Conservation (phyloP, 92 coral and sea anemone genomes). For the Epizoanthus fatuus region DNA sequence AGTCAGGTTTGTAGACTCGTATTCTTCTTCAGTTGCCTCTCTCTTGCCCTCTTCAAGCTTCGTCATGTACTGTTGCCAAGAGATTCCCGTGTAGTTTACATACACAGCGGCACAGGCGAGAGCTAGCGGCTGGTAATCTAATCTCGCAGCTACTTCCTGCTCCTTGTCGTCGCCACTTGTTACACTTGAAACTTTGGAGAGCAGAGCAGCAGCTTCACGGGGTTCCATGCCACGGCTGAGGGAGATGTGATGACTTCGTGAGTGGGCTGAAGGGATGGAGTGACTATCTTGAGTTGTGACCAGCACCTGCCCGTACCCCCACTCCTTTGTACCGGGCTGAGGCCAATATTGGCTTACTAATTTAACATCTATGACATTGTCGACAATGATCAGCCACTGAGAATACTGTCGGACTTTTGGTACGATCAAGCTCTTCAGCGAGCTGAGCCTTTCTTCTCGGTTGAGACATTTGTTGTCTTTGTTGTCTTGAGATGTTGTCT, state of each 20-base stretch:
- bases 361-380: constrained; percentile 31
- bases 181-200: neutral
- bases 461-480: neutral
- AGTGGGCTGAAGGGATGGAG: constrained; percentile 12
- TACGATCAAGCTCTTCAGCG: constrained; percentile 32
- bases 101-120: too few species aligned
- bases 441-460: constrained; percentile 20
- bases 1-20: too few species aligned
- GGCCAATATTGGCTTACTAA: constrained; percentile 18
- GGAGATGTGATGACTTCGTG: constrained; percentile 5
- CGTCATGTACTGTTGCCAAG: too few species aligned
- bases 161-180: too few species aligned
- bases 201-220: constrained; percentile 3
- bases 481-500: neutral
- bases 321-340: constrained; percentile 17
- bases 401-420: constrained; percentile 30
- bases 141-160: too few species aligned
- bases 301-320: constrained; percentile 53
- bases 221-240: constrained; percentile 14
- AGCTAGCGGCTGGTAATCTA: too few species aligned
- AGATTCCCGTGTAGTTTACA: too few species aligned
- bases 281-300: constrained; percentile 44
- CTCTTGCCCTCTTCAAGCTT: too few species aligned
- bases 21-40: too few species aligned
- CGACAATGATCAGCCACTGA: constrained; percentile 56